Evolutionary conservation across 2,888 invertebrate genomes (phyloP).

Genomic region (Plebejus anna): DNA sequence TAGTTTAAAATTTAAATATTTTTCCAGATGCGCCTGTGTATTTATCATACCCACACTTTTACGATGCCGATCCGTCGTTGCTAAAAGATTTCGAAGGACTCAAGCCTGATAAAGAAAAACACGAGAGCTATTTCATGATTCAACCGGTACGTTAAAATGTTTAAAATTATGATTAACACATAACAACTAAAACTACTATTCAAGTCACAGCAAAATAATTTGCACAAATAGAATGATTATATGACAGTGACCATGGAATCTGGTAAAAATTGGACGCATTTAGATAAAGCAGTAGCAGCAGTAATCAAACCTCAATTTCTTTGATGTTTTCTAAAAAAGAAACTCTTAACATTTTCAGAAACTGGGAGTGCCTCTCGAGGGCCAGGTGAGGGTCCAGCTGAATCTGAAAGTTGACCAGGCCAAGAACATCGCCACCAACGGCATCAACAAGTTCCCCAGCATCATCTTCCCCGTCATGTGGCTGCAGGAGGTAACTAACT

Average conservation of each 20-base stretch:
- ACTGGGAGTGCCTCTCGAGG: conserved; percentile 91
- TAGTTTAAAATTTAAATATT: not conserved
- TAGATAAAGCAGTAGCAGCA: too few species aligned
- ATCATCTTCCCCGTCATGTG: conserved; percentile 93
- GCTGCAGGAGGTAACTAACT: conserved; percentile 87
- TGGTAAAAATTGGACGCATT: not conserved
- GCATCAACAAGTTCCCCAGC: conserved; percentile 87
- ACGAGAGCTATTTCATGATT: conserved; percentile 90
- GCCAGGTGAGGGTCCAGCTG: conserved; percentile 88
- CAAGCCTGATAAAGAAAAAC: conserved; percentile 83
- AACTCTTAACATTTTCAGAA: conserved; percentile 78
- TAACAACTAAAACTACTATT: not conserved
- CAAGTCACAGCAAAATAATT: not conserved
- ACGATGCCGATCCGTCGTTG: conserved; percentile 86
- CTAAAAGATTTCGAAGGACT: conserved; percentile 85
- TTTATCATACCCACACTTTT: conserved; percentile 94
- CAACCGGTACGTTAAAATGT: conserved; percentile 83
- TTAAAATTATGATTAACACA: not conserved
- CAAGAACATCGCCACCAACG: conserved; percentile 80
- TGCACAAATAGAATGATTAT: not conserved
- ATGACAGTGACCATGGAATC: not conserved
- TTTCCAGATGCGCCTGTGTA: conserved; percentile 90
- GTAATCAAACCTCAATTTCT: not conserved
- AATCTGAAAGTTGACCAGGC: conserved; percentile 90
- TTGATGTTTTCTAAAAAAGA: not conserved